Evolutionary conservation across 37 sponge, comb jelly and placozoan genomes (phyloP).

Genomic region (Ephydatia muelleri): DNA sequence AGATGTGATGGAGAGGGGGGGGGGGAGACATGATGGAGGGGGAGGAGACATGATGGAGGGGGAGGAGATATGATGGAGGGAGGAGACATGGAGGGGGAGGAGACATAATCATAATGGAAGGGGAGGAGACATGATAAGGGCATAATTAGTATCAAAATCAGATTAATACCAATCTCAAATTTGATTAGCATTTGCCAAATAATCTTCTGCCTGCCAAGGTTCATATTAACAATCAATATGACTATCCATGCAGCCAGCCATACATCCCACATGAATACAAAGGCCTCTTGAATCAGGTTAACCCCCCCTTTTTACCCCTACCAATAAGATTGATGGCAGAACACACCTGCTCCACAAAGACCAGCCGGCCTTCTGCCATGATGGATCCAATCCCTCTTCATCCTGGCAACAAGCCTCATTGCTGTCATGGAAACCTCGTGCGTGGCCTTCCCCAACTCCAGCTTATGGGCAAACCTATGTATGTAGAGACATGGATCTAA

Average conservation of each 20-base stretch:
- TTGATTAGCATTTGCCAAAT: too few species aligned
- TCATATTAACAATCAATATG: too few species aligned
- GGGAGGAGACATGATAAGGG: too few species aligned
- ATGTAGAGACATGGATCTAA: slow-evolving; percentile 97
- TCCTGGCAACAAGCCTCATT: slow-evolving; percentile 90
- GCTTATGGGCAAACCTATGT: slow-evolving; percentile 95
- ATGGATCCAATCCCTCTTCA: slow-evolving; percentile 99
- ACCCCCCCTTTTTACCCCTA: not conserved
- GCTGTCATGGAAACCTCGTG: slow-evolving; percentile 94
- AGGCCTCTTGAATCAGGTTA: not conserved
- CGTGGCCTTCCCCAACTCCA: slow-evolving; percentile 91
- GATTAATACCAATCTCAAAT: too few species aligned
- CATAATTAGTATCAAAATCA: too few species aligned
- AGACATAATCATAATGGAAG: too few species aligned
- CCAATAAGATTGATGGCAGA: not conserved
- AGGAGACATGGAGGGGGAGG: not conserved
- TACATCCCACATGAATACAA: not conserved
- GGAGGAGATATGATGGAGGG: too few species aligned
- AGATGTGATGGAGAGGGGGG: too few species aligned
- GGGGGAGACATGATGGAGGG: too few species aligned
- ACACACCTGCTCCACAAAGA: slow-evolving; percentile 96
- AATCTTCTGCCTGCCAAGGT: too few species aligned
- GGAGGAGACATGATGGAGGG: too few species aligned
- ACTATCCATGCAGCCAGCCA: too few species aligned
- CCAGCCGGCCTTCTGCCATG: slow-evolving; percentile 96